These are phyloP conservation scores for Stigmatopora nigra DNA, from an alignment of 2,113 vertebrate species.

Conservation along the genomic window DNA sequence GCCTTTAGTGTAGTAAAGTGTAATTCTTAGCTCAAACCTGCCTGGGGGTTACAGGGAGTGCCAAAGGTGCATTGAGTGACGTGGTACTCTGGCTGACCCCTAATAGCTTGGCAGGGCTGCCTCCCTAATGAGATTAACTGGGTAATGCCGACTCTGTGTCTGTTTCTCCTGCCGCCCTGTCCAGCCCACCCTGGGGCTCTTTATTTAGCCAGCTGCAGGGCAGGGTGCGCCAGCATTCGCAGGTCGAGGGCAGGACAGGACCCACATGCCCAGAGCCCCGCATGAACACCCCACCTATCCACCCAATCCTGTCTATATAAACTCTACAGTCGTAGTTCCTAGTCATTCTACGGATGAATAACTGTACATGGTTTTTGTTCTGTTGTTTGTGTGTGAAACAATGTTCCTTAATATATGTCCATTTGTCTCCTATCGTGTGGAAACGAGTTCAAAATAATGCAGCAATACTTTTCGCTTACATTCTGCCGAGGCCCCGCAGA, in stretches of 20 bases:
- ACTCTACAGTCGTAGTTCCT: constrained; percentile 24
- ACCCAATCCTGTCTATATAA: constrained; percentile 30
- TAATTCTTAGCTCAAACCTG: constrained; percentile 41
- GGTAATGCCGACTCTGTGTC: constrained; percentile 75
- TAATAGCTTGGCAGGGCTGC: constrained; percentile 65
- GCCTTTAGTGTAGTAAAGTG: constrained; percentile 35
- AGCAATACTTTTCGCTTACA: not conserved
- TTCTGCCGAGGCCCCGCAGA: not conserved
- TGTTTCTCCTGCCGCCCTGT: constrained; percentile 64
- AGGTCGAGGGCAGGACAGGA: constrained; percentile 70
- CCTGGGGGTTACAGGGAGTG: constrained; percentile 56
- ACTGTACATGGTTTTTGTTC: constrained; percentile 2
- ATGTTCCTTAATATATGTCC: not conserved
- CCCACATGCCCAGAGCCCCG: constrained; percentile 50
- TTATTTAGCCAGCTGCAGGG: constrained; percentile 68
- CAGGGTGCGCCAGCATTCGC: constrained; percentile 68
- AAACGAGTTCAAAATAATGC: not conserved
- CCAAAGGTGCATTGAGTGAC: constrained; percentile 73
- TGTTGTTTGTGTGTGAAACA: constrained; percentile 15
- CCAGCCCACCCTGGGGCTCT: constrained; percentile 65
- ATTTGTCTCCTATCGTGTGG: not conserved
- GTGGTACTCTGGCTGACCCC: constrained; percentile 76
- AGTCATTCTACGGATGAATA: constrained; percentile 23
- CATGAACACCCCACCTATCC: constrained; percentile 5
- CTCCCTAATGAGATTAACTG: constrained; percentile 76